Evolutionary conservation across 2,797 vertebrate species (phyloP).

Genomic region (Cossypha dichroa): DNA sequence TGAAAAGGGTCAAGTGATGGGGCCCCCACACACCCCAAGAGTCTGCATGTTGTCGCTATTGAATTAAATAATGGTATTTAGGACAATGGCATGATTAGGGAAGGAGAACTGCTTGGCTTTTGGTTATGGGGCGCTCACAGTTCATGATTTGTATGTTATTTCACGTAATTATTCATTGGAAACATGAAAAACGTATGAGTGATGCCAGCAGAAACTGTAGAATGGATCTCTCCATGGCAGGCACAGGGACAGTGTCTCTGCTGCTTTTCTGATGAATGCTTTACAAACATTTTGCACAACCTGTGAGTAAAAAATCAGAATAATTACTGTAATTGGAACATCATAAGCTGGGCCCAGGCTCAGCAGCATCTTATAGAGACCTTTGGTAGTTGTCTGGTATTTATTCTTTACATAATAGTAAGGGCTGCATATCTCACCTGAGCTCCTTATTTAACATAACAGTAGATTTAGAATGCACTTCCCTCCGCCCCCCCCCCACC

Average conservation of each 20-base stretch:
- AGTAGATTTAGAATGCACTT: neutral
- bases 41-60: neutral
- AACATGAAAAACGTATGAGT: neutral
- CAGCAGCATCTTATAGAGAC: neutral
- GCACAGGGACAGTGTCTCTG: neutral
- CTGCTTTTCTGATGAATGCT: neutral
- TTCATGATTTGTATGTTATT: neutral
- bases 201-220: neutral
- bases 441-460: neutral
- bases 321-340: neutral
- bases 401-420: neutral
- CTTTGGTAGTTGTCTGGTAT: neutral
- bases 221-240: neutral
- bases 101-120: neutral
- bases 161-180: neutral
- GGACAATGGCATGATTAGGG: neutral
- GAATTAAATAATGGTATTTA: neutral
- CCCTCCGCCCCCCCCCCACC: no score
- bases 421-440: neutral
- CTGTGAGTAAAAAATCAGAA: neutral
- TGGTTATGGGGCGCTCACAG: neutral
- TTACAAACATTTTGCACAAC: neutral
- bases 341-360: neutral
- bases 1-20: neutral
- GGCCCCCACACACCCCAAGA: neutral